phyloP scores from a whole-genome alignment of 2,113 vertebrate genomes.

The Saimiri boliviensis region DNA sequence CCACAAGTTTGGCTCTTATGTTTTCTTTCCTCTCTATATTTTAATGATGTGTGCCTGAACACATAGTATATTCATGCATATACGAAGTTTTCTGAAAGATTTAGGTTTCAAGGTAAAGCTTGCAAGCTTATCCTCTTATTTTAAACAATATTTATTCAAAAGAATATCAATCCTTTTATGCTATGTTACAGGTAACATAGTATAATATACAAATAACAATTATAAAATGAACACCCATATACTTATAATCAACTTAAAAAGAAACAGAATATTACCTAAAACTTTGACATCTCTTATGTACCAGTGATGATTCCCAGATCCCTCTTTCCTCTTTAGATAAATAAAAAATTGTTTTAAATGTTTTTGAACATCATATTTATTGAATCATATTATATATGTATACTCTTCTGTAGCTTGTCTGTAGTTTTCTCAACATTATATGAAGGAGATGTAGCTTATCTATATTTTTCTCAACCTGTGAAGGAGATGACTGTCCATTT shows the following conservation, averaged over 20 bases:
- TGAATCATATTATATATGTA: background rate
- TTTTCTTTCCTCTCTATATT: too few species aligned
- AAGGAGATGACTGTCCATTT: background rate
- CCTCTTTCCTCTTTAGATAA: background rate
- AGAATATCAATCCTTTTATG: too few species aligned
- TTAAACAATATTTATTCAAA: too few species aligned
- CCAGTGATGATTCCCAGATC: background rate
- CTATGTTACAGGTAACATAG: background rate
- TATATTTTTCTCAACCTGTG: background rate
- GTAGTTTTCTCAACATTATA: background rate
- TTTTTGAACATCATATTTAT: background rate
- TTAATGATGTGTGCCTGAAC: too few species aligned
- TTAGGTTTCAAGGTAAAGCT: too few species aligned
- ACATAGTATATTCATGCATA: too few species aligned
- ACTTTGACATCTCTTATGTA: background rate
- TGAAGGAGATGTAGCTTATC: background rate
- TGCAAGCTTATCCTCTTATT: too few species aligned
- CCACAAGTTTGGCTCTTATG: too few species aligned
- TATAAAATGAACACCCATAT: background rate
- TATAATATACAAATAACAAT: background rate
- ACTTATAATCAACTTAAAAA: background rate
- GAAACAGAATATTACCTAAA: background rate
- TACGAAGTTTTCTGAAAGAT: too few species aligned
- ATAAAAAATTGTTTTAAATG: slow-evolving; percentile 14
- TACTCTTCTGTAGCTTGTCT: background rate